phyloP scores from a whole-genome alignment of 2,797 vertebrate species.

The Gadopsis marmoratus region DNA sequence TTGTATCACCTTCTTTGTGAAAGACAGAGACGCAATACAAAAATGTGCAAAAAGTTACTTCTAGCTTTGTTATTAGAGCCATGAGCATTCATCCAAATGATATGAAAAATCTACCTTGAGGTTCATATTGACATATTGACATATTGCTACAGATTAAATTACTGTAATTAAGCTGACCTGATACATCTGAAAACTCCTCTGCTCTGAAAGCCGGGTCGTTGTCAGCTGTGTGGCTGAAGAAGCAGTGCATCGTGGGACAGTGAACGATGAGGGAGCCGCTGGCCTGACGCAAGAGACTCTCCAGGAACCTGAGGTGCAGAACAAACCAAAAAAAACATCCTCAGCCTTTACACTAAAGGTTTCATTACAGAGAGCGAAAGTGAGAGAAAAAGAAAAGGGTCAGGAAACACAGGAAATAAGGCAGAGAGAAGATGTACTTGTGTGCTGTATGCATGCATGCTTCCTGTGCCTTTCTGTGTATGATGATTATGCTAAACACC shows the following conservation, averaged over 20 bases:
- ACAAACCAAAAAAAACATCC: background rate
- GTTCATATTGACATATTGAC: background rate
- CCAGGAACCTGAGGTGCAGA: conserved; percentile 88
- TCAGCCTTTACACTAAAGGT: background rate
- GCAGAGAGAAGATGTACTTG: background rate
- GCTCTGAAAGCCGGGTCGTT: conserved; percentile 88
- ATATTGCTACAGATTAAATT: background rate
- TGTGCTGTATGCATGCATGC: background rate
- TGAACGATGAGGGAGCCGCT: conserved; percentile 89
- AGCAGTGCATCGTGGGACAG: conserved; percentile 90
- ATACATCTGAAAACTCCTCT: conserved; percentile 92
- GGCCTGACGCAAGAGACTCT: conserved; percentile 92
- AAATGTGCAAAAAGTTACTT: background rate
- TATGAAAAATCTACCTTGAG: background rate
- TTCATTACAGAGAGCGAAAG: conserved; percentile 3
- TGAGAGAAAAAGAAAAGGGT: background rate
- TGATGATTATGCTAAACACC: background rate
- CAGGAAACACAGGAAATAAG: background rate
- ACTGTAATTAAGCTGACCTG: conserved; percentile 79
- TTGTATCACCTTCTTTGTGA: background rate
- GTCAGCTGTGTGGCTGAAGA: conserved; percentile 84
- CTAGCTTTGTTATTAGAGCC: background rate
- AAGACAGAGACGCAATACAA: background rate
- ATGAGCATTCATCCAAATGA: background rate
- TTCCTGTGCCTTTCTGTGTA: background rate